Conservation (phyloP, 2,113 vertebrate species). For the Malaclemys terrapin region DNA sequence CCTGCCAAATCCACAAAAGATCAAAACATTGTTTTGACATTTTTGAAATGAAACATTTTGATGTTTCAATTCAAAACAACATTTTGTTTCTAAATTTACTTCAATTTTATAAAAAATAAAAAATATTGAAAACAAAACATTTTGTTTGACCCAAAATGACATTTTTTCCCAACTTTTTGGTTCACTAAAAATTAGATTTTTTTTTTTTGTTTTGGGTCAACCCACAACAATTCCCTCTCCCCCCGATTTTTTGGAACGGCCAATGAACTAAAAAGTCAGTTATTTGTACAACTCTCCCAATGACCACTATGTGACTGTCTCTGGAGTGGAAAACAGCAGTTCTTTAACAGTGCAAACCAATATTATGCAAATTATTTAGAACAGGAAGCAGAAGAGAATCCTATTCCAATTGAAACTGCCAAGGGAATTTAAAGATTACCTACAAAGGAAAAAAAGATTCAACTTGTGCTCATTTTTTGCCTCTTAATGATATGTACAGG, state of each 20-base stretch:
- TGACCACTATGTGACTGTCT: background rate
- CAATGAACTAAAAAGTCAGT: background rate
- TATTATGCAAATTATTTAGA: background rate
- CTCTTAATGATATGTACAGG: background rate
- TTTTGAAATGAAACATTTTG: background rate
- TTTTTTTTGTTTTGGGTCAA: background rate
- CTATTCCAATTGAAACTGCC: background rate
- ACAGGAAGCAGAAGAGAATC: background rate
- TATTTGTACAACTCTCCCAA: background rate
- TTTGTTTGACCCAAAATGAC: background rate
- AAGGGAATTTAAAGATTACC: background rate
- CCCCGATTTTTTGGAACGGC: background rate
- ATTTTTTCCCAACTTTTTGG: background rate
- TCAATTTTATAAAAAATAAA: background rate
- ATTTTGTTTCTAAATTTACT: background rate
- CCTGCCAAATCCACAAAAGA: background rate
- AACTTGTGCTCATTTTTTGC: background rate
- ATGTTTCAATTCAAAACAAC: background rate
- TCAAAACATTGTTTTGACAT: background rate
- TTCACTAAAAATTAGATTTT: background rate
- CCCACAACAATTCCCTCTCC: background rate
- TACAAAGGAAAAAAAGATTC: background rate
- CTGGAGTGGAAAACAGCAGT: background rate
- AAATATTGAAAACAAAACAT: background rate
- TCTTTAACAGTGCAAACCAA: background rate